Evolutionary conservation across 2,888 invertebrate genomes (phyloP), one percentile per base, ranked within the genome.

Genomic region (Drosophila eohydei): DNA sequence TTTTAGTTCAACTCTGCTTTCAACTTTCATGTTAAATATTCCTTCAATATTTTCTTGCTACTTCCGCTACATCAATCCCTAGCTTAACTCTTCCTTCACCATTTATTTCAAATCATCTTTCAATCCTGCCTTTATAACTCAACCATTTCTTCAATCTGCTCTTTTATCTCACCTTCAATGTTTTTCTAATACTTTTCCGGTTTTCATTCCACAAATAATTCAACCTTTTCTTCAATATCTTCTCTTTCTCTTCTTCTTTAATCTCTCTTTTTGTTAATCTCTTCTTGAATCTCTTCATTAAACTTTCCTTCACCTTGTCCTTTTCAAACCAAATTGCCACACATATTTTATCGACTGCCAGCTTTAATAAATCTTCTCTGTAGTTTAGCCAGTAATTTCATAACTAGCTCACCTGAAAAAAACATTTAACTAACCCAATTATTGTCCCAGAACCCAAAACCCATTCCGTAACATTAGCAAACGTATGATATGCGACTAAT

Each of bases 401-500:
- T 28, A 43, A 36, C n/a, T n/a, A 43, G 34, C 14, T 26, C 26
- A 40, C 16, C 44, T 28, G 7, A 21, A 34, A 28, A 40, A 32
- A 30, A 21, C 32, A 46, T 11, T 56, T 43, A 46, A 46, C 61
- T 56, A 63, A 59, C 30, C 46, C 66, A 70, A 61, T 82, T 71
- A 54, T 36, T 55, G 50, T 48, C 26, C 55, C 58, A 59, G 40
- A 66, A 62, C 58, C 30, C 7, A 1, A 28, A 21, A 8, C 34
- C 21, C 34, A 60, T 11, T 55, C 16, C 46, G 4, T 26, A 40
- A 14, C 57, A 46, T 44, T 61, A 44, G 50, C 61, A 58, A 63
- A 56, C 54, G 50, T 83, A 76, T 87, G 80, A 80, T 71, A 78
- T 74, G 43, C 65, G 44, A 55, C 76, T 89, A 86, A 86, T 89